Percentiles rank a stretch among this genome's conserved stretches.
Evolutionary conservation across 2,797 vertebrate species (phyloP).

Genomic region (Propithecus perrieri): DNA sequence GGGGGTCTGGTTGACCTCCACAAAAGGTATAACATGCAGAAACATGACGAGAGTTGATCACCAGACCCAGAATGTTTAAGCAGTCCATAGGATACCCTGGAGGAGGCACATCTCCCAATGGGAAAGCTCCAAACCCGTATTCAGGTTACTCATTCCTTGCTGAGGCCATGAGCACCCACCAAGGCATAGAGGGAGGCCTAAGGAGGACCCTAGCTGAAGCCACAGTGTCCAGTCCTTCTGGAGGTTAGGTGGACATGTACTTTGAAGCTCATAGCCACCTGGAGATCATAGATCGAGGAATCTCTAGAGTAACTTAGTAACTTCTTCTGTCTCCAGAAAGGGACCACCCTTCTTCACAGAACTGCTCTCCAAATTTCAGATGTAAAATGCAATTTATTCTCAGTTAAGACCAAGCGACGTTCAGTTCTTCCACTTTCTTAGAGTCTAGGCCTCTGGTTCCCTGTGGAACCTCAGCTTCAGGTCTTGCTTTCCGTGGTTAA

Average conservation of each 20-base stretch:
- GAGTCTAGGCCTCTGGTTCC: background rate
- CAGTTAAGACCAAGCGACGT: background rate
- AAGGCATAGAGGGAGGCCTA: background rate
- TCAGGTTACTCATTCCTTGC: background rate
- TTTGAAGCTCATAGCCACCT: background rate
- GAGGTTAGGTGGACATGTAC: background rate
- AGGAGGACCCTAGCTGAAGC: background rate
- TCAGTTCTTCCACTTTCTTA: background rate
- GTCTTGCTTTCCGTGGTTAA: background rate
- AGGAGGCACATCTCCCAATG: background rate
- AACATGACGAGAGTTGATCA: background rate
- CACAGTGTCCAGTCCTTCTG: background rate
- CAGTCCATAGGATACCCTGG: background rate
- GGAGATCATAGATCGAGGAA: background rate
- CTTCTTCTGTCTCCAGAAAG: background rate
- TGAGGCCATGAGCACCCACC: background rate
- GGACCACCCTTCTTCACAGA: background rate
- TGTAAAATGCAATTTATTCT: background rate
- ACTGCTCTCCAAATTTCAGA: background rate
- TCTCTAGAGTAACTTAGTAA: background rate
- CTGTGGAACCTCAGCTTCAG: background rate
- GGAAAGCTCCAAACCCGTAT: background rate
- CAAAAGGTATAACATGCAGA: background rate
- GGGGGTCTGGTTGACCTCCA: background rate
- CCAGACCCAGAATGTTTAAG: background rate